These are phyloP conservation scores for Ophioninae sp. DNA, from an alignment of 2,888 invertebrate species.

Conservation along the genomic window DNA sequence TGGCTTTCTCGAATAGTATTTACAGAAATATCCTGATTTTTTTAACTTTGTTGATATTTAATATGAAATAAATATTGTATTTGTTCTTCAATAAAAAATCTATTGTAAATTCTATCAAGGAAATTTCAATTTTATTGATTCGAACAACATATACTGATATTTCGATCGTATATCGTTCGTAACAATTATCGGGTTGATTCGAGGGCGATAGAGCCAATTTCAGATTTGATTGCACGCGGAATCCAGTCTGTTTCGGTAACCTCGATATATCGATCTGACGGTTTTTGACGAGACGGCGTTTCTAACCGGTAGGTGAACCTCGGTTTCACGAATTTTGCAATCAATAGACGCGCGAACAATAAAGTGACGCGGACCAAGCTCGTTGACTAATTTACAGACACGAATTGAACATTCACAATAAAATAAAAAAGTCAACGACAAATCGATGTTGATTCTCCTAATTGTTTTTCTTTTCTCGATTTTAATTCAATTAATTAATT, in stretches of 20 bases:
- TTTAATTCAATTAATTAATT: constrained; percentile 19
- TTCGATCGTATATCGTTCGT: neutral
- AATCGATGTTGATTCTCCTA: constrained; percentile 55
- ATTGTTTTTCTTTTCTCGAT: constrained; percentile 22
- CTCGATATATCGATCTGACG: constrained; percentile 42
- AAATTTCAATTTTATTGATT: neutral
- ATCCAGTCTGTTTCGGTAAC: constrained; percentile 26
- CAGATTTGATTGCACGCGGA: constrained; percentile 33
- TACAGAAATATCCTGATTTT: too few relatives aligned
- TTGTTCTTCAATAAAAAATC: neutral
- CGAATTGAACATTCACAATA: constrained; percentile 57
- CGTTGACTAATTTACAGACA: constrained; percentile 62
- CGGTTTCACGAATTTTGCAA: constrained; percentile 20
- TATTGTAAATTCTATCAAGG: neutral
- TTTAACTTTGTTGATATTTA: too few relatives aligned
- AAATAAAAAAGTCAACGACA: constrained; percentile 40
- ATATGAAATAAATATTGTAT: too few relatives aligned
- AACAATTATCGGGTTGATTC: neutral
- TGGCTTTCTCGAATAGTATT: too few relatives aligned
- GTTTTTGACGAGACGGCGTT: constrained; percentile 31
- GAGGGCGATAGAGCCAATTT: constrained; percentile 16
- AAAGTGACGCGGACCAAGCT: constrained; percentile 56
- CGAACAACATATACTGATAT: neutral
- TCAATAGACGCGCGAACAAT: neutral
- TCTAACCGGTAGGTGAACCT: constrained; percentile 16